Conservation (phyloP, 2,888 invertebrate species). For the Synergus japonicus region DNA sequence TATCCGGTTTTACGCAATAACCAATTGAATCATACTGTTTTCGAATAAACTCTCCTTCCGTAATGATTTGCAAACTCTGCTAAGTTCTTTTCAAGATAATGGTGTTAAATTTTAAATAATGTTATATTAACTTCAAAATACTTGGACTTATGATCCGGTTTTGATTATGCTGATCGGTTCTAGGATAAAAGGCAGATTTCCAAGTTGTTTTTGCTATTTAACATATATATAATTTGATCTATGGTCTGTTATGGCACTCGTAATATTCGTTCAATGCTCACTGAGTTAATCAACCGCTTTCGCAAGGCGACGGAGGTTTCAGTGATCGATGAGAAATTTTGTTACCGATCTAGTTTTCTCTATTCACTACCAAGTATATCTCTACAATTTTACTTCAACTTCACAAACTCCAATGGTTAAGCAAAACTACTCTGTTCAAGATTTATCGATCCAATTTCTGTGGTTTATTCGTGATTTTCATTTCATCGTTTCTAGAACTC, state of each 20-base stretch:
- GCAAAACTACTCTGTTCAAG: slow-evolving; percentile 5
- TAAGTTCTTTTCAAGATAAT: neutral
- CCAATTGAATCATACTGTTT: neutral
- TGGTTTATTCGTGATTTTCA: neutral
- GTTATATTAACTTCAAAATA: neutral
- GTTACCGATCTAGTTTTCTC: neutral
- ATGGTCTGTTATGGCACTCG: neutral
- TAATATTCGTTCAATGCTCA: neutral
- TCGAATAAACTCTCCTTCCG: slow-evolving; percentile 6
- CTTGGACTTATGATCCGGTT: neutral
- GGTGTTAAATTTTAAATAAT: neutral
- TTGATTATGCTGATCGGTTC: neutral
- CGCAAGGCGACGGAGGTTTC: neutral
- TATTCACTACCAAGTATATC: neutral
- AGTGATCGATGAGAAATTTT: neutral
- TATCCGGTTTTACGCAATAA: slow-evolving; percentile 13
- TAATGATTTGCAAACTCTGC: neutral
- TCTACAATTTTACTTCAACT: neutral
- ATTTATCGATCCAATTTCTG: slow-evolving; percentile 32
- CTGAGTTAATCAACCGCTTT: slow-evolving; percentile 19
- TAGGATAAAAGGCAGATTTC: neutral
- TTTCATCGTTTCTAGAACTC: slow-evolving; percentile 22
- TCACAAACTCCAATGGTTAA: neutral
- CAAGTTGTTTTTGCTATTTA: neutral
- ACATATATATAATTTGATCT: neutral